Percentiles rank a stretch among this genome's conserved stretches.
These are phyloP conservation scores for Oceanodroma tethys DNA, from an alignment of 2,113 vertebrate genomes.

Conservation along the genomic window DNA sequence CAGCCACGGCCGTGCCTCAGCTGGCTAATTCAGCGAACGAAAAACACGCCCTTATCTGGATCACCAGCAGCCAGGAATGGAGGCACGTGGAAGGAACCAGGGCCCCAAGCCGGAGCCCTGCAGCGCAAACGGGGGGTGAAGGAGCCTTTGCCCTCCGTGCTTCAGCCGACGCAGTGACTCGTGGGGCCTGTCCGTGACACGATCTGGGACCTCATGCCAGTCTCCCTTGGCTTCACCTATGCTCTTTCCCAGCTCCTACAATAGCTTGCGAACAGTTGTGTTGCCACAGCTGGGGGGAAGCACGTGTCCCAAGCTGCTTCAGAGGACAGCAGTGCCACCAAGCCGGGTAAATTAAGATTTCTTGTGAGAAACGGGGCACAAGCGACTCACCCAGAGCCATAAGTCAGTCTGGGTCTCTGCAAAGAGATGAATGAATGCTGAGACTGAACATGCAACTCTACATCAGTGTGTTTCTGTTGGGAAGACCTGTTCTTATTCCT, in stretches of 20 bases:
- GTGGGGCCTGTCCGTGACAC: background rate
- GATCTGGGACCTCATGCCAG: background rate
- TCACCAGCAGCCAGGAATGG: background rate
- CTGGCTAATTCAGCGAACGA: background rate
- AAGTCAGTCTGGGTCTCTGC: background rate
- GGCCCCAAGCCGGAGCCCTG: background rate
- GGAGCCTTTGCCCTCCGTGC: background rate
- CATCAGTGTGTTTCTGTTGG: background rate
- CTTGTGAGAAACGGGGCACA: background rate
- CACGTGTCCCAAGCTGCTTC: background rate
- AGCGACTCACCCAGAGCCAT: background rate
- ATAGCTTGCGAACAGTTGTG: background rate
- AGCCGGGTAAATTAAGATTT: background rate
- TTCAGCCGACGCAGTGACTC: rapidly evolving
- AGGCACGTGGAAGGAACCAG: background rate
- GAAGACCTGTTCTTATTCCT: background rate
- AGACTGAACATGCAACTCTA: background rate
- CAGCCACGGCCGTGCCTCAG: background rate
- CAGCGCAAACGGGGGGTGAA: background rate
- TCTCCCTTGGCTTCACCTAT: background rate
- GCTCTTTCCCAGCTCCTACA: background rate
- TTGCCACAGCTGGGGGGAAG: background rate
- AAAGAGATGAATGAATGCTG: background rate
- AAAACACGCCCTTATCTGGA: background rate
- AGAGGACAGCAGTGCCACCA: background rate